Percentiles rank a stretch among this genome's conserved stretches.
Conservation (phyloP, 2,888 invertebrate genomes). For the Idaea biselata region DNA sequence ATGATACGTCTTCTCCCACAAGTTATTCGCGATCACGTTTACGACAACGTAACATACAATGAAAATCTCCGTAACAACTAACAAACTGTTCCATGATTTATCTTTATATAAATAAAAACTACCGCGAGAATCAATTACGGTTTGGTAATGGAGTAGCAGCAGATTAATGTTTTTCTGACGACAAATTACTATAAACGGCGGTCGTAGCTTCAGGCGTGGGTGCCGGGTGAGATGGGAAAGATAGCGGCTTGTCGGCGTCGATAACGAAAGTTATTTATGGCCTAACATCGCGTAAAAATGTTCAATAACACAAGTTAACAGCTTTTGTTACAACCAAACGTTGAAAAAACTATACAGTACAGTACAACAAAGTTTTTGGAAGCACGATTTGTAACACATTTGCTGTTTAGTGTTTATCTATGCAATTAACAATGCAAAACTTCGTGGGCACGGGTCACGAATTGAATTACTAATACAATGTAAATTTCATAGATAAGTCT, state of each 20-base stretch:
- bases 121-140: constrained; percentile 27
- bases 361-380: constrained; percentile 10
- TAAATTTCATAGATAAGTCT: constrained; percentile 25
- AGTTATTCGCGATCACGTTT: constrained; percentile 47
- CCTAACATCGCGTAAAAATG: constrained; percentile 39
- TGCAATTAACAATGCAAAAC: constrained; percentile 23
- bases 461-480: constrained; percentile 24
- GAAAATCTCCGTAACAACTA: not conserved
- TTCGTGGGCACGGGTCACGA: constrained; percentile 27
- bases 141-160: constrained; percentile 39
- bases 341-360: not conserved
- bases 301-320: constrained; percentile 26
- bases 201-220: constrained; percentile 55
- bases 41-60: constrained; percentile 34
- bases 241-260: constrained; percentile 55
- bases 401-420: constrained; percentile 24
- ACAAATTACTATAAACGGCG: constrained; percentile 62
- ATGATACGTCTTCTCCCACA: constrained; percentile 48
- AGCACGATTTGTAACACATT: constrained; percentile 25
- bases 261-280: constrained; percentile 57
- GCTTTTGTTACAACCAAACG: constrained; percentile 6
- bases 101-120: constrained; percentile 33
- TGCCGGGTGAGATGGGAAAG: constrained; percentile 54
- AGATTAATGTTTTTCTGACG: constrained; percentile 47
- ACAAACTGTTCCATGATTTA: not conserved